Conservation (phyloP, 2,888 invertebrate genomes). For the Oligia latruncula region DNA sequence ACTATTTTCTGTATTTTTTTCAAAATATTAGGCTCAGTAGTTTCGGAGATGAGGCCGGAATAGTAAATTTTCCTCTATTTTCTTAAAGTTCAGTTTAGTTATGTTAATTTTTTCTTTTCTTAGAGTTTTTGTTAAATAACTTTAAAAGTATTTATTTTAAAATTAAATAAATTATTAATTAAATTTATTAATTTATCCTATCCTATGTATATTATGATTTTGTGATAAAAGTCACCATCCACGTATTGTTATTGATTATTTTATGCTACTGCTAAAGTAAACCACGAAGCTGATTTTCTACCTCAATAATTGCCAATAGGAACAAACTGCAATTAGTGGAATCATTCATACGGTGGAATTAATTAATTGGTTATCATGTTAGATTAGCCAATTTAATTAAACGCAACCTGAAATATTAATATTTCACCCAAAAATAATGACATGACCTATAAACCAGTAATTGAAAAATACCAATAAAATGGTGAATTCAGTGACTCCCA, state of each 20-base stretch:
- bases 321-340: constrained; percentile 5
- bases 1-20: too few relatives aligned
- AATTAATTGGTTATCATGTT: not conserved
- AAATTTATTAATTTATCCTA: too few relatives aligned
- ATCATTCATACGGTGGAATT: not conserved
- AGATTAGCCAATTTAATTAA: not conserved
- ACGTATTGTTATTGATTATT: not conserved
- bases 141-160: too few relatives aligned
- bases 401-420: not conserved
- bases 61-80: too few relatives aligned
- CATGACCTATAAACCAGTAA: not conserved
- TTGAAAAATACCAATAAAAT: not conserved
- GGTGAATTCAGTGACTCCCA: too few relatives aligned
- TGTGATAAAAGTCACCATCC: not conserved
- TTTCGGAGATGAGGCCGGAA: too few relatives aligned
- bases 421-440: not conserved
- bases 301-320: not conserved
- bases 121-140: too few relatives aligned
- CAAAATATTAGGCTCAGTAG: too few relatives aligned
- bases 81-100: too few relatives aligned
- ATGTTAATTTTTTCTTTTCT: too few relatives aligned
- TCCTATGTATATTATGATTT: not conserved
- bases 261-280: not conserved
- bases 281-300: not conserved
- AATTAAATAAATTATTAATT: too few relatives aligned